phyloP scores from a whole-genome alignment of 2,113 vertebrate genomes.

The Mirounga angustirostris region DNA sequence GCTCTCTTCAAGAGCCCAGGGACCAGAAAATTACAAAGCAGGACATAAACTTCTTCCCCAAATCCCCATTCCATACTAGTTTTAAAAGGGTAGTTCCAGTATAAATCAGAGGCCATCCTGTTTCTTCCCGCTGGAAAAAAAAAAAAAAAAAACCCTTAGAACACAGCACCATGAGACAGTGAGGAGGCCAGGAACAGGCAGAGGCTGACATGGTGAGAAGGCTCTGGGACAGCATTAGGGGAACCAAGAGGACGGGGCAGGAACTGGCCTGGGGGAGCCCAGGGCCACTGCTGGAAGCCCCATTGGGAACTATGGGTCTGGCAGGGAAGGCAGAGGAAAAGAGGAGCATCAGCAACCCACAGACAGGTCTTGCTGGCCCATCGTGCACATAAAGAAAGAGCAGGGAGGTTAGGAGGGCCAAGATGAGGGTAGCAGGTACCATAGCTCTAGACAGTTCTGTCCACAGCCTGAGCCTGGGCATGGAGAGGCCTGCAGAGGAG shows the following conservation, averaged over 20 bases:
- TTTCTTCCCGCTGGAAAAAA: not conserved
- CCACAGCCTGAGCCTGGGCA: not conserved
- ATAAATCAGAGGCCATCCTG: not conserved
- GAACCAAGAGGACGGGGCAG: not conserved
- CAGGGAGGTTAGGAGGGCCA: not conserved
- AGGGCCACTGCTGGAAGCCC: not conserved
- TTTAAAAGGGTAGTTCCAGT: not conserved
- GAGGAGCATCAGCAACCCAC: not conserved
- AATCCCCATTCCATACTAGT: not conserved
- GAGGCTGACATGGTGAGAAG: not conserved
- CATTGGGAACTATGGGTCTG: not conserved
- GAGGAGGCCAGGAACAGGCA: not conserved
- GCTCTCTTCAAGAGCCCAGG: not conserved
- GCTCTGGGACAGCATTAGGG: not conserved
- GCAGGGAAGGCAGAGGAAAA: not conserved
- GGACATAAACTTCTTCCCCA: not conserved
- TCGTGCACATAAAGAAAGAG: not conserved
- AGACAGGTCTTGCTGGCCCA: not conserved
- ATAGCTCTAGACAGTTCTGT: not conserved
- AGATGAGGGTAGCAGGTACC: not conserved
- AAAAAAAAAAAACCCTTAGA: not conserved
- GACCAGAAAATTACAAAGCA: not conserved
- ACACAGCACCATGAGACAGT: not conserved
- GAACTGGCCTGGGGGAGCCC: not conserved
- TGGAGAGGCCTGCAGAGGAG: not conserved